Evolutionary conservation across 2,113 vertebrate species (phyloP).

Genomic region (Cacatua alba): DNA sequence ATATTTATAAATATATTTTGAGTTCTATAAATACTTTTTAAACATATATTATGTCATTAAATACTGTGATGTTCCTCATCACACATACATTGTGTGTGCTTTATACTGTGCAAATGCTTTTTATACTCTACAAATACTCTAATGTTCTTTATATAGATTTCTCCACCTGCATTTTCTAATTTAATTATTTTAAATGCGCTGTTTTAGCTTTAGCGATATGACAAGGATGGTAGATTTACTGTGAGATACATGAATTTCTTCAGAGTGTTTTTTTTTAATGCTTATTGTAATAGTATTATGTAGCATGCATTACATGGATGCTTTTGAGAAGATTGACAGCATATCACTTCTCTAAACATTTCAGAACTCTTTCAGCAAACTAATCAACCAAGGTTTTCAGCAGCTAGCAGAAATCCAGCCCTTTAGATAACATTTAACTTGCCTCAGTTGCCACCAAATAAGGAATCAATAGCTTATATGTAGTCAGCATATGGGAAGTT

Average conservation of each 20-base stretch:
- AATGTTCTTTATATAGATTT: not conserved
- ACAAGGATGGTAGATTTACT: not conserved
- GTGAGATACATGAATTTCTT: not conserved
- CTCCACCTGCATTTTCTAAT: not conserved
- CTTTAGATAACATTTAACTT: not conserved
- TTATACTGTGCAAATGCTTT: not conserved
- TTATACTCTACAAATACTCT: not conserved
- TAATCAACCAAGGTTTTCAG: fast-evolving
- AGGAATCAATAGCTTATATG: not conserved
- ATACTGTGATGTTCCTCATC: not conserved
- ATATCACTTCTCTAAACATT: not conserved
- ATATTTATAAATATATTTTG: not conserved
- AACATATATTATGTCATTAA: not conserved
- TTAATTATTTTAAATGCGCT: not conserved
- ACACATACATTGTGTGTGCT: not conserved
- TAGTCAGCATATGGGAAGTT: not conserved
- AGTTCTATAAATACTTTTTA: not conserved
- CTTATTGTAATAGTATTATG: not conserved
- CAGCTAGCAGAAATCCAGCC: not conserved
- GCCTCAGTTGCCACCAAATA: not conserved
- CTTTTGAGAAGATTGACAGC: not conserved
- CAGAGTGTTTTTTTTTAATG: not conserved
- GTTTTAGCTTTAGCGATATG: not conserved
- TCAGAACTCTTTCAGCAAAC: not conserved
- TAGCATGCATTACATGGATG: not conserved